Base-by-base conservation (phyloP, 1,140 invertebrate species). In the Anadara kagoshimensis region DNA sequence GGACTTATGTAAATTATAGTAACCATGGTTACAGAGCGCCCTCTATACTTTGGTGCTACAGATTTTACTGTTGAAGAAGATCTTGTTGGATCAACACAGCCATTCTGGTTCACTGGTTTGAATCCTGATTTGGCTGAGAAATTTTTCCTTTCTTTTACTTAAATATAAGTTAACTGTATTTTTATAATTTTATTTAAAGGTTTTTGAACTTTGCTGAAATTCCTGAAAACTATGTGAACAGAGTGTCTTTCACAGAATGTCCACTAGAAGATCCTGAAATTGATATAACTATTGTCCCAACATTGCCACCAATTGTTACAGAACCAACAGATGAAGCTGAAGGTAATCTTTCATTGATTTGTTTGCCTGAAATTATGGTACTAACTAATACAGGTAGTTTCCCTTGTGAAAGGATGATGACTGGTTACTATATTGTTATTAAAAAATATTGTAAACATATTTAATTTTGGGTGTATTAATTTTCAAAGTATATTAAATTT, bases 11-110 rank as follows among this genome's bases (percentile, higher is more conserved):
- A n/a, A n/a, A n/a, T n/a, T 5, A 51, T 51, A 51, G 4, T 16
- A 5, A 5, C 59, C n/a, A n/a, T 85, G 57, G 43, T 65, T 7
- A 87, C 85, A 8, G 85, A 87, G 10, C 84, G 86, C n/a, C 81
- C 86, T 8, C 86, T 98, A 5, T 98, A 94, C 87, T 93, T 98
- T 74, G 97, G 96, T 47, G 96, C n/a, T n/a, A n/a, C n/a, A n/a
- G n/a, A n/a, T n/a, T n/a, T n/a, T n/a, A n/a, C 96, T 0, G 83
- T 87, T 1, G 66, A 73, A 18, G 81, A 80, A 11, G 87, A 87
- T 7, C 78, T 81, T 16, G 16, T n/a, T n/a, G 88, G 85, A 49
- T 85, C 89, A 4, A 89, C 73, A 14, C 74, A 88, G 12, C 75
- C 92, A 0, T 96, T 96, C 83, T 88, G n/a, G n/a, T n/a, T n/a